Evolutionary conservation across 92 coral and sea anemone genomes (phyloP), one percentile per base, ranked within the genome.

Genomic region (Phymanthus crucifer): DNA sequence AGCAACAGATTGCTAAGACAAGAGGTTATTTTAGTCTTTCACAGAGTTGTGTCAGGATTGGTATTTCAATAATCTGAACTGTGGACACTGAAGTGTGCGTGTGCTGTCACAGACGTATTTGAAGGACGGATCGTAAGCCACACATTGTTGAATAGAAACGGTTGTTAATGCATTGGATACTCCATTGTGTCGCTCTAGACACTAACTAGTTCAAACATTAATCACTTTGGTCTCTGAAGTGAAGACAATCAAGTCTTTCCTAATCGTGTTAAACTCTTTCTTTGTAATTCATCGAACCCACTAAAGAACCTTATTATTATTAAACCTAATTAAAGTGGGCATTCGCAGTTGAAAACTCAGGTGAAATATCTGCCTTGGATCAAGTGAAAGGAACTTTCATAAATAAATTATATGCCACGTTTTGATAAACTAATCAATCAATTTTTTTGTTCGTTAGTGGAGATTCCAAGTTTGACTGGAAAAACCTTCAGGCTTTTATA

Each of bases 111-210:
- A 64, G 43, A 36, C 7, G 14, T 26, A 61, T 61, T 54, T 58
- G 35, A 33, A 38, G 21, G 54, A 38, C 29, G 37, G 81, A 64
- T 72, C 33, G 72, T 56, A 54, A 56, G 34, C 46, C 45, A 77
- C 56, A 77, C 81, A 77, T 77, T 77, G 81, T 77, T 77, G 81
- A 77, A 38, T 50, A 77, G 68, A 77, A 43, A 61, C 81, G 72
- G 72, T 77, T 77, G 81, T 77, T 77, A 57, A 77, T 77, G 81
- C 56, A 77, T 61, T 77, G 72, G 68, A 77, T 77, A 61, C 57
- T 36, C 65, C 27, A 61, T 77, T 77, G 56, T 77, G 69, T 58
- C 52, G 72, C 57, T 47, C 17, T 75, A 46, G 50, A 66, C 32
- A 75, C 80, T 32, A 36, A 40, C 77, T 36, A 45, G 17, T 24